Conservation (phyloP, 2,888 invertebrate genomes). For the Sphaerophoria rueppellii region DNA sequence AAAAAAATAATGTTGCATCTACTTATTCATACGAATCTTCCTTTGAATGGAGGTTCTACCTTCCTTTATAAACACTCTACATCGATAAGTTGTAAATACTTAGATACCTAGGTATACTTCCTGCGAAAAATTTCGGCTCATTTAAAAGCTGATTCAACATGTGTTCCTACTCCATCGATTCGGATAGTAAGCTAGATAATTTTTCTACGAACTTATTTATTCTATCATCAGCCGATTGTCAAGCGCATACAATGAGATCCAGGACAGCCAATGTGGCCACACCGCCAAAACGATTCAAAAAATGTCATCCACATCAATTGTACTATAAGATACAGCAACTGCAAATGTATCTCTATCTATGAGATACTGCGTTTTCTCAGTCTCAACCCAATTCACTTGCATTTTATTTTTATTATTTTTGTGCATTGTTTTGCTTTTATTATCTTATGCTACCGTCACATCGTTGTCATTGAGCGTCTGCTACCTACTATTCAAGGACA, state of each 20-base stretch:
- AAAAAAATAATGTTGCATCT: conserved; percentile 64
- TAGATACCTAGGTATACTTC: too few relatives aligned
- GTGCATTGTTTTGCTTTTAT: conserved; percentile 20
- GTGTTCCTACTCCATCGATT: background rate
- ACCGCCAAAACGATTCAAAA: background rate
- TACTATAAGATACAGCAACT: background rate
- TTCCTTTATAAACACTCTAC: conserved; percentile 24
- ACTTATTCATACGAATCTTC: conserved; percentile 58
- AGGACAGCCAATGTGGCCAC: conserved; percentile 9
- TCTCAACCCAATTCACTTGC: conserved; percentile 26
- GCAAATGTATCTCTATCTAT: conserved; percentile 25
- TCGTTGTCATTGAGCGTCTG: background rate
- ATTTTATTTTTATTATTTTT: conserved; percentile 5
- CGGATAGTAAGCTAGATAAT: conserved; percentile 37
- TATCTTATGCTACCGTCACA: conserved; percentile 11
- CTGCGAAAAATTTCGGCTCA: too few relatives aligned
- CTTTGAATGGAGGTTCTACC: background rate
- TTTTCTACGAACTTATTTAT: conserved; percentile 48
- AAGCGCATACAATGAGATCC: conserved; percentile 6
- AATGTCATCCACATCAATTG: conserved; percentile 47
- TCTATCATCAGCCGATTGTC: conserved; percentile 48
- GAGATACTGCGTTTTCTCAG: conserved; percentile 10
- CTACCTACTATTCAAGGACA: conserved; percentile 26
- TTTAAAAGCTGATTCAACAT: background rate
- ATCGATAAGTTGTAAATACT: background rate